A percentile compares a stretch with the other conserved stretches of the same genome.
Conservation (phyloP, 2,888 invertebrate species). For the Hydriomena furcata region DNA sequence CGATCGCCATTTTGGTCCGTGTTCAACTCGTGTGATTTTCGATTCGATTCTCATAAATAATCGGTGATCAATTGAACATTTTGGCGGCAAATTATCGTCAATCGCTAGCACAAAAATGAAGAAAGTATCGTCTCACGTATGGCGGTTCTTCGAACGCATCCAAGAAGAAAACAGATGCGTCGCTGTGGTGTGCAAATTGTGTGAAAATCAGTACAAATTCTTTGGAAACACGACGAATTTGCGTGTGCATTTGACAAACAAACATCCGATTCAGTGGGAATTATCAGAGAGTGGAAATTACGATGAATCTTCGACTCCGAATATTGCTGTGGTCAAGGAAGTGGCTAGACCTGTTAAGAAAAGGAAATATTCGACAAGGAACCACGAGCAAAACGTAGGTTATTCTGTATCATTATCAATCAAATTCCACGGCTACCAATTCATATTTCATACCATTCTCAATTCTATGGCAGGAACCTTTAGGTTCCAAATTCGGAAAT, state of each 20-base stretch:
- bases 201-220: conserved; percentile 74
- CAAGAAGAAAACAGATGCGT: conserved; percentile 64
- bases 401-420: conserved; percentile 65
- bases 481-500: too few relatives aligned
- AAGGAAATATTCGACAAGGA: conserved; percentile 56
- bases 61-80: conserved; percentile 37
- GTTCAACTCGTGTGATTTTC: conserved; percentile 55
- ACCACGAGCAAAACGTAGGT: conserved; percentile 69
- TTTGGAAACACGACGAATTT: conserved; percentile 78
- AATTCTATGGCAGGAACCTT: too few relatives aligned
- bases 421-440: conserved; percentile 41
- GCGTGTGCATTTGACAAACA: conserved; percentile 67
- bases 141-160: conserved; percentile 75
- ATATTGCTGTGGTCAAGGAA: conserved; percentile 28
- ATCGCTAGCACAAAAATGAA: conserved; percentile 62
- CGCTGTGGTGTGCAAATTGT: conserved; percentile 74
- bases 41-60: conserved; percentile 59
- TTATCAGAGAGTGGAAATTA: conserved; percentile 63
- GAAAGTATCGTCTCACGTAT: conserved; percentile 71
- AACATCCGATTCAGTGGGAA: conserved; percentile 78
- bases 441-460: too few relatives aligned
- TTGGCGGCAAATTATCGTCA: conserved; percentile 56
- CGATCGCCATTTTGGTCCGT: conserved; percentile 63
- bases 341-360: conserved; percentile 45
- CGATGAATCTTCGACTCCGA: conserved; percentile 56